phyloP scores from a whole-genome alignment of 2,113 vertebrate genomes.

The Labrus mixtus region DNA sequence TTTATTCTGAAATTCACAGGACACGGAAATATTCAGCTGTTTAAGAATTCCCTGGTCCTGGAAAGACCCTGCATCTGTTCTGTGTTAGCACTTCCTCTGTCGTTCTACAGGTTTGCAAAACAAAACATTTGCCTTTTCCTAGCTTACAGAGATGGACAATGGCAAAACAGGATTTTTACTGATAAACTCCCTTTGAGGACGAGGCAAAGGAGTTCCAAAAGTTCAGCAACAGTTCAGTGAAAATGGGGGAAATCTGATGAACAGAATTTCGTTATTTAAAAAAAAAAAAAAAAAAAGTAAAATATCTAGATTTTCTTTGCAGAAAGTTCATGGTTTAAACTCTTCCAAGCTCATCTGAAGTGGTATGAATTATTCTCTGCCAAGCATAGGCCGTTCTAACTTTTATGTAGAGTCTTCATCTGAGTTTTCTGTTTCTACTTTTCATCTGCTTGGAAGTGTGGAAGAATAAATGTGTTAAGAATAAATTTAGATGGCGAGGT shows the following conservation, averaged over 20 bases:
- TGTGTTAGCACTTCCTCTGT: background rate
- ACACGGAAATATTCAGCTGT: background rate
- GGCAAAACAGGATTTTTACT: background rate
- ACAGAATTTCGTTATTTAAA: background rate
- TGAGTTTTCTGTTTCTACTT: background rate
- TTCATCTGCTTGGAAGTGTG: background rate
- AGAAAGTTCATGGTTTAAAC: background rate
- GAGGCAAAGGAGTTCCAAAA: background rate
- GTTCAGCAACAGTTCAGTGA: conserved; percentile 5
- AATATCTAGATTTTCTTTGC: background rate
- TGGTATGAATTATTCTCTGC: background rate
- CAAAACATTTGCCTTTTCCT: background rate
- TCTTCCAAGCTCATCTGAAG: background rate
- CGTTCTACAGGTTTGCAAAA: background rate
- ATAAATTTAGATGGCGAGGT: background rate
- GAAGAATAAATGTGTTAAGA: background rate
- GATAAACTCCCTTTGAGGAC: conserved; percentile 4
- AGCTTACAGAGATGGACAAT: background rate
- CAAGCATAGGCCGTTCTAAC: background rate
- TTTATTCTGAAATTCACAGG: conserved; percentile 6
- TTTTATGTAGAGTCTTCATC: background rate
- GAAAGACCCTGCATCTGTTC: background rate
- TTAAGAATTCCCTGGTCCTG: background rate
- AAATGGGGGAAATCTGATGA: background rate
- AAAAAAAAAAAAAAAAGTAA: background rate